A percentile compares a stretch with the other conserved stretches of the same genome.
phyloP scores from a whole-genome alignment of 2,888 invertebrate species.

The Cerceris rybyensis region DNA sequence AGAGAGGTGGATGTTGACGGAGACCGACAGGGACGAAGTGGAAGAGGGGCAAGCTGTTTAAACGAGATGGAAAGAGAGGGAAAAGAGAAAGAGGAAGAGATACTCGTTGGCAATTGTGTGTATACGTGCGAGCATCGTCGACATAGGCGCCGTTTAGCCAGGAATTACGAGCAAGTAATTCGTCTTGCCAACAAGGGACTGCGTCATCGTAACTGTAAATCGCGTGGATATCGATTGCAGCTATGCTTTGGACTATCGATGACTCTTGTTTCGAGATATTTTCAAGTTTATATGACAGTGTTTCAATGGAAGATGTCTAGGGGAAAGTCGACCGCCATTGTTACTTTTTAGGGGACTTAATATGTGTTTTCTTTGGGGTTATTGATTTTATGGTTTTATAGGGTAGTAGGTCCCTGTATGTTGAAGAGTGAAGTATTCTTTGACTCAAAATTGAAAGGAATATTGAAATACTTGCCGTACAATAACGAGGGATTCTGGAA shows the following conservation, averaged over 20 bases:
- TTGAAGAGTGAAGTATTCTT: no score
- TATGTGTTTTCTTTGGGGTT: no score
- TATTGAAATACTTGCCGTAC: no score
- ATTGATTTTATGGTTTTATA: no score
- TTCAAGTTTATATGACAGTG: background rate
- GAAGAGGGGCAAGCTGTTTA: no score
- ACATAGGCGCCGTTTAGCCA: conserved; percentile 42
- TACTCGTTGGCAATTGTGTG: background rate
- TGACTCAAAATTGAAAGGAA: no score
- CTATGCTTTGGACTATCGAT: background rate
- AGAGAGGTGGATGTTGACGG: conserved; percentile 9
- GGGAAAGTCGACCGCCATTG: background rate
- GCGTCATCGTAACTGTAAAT: conserved; percentile 41
- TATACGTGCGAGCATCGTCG: conserved; percentile 2
- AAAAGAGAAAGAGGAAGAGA: conserved; percentile 3
- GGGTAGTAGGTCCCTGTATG: no score
- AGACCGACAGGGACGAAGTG: background rate
- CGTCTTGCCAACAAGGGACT: conserved; percentile 22
- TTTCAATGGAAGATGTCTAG: no score
- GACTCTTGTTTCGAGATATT: background rate
- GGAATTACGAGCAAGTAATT: conserved; percentile 37
- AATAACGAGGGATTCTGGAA: no score
- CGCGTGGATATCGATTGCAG: conserved; percentile 12
- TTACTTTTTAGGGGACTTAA: background rate
- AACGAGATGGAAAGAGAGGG: background rate